Conservation (phyloP, 2,797 vertebrate genomes). For the Cheracebus regulus region DNA sequence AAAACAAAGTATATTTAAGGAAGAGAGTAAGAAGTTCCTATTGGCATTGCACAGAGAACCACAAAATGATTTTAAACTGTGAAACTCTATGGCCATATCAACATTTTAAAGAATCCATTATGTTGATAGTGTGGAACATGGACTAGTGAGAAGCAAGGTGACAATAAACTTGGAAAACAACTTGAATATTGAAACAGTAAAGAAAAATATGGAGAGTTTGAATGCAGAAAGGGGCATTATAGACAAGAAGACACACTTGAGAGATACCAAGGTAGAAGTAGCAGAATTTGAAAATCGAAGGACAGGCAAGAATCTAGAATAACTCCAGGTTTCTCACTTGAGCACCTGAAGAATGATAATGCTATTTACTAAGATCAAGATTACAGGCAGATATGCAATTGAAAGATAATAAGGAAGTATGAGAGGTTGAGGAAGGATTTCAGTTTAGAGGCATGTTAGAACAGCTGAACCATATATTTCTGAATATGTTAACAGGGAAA, state of each 20-base stretch:
- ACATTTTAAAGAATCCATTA: background rate
- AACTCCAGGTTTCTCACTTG: background rate
- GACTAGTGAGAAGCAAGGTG: background rate
- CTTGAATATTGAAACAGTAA: background rate
- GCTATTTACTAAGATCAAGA: background rate
- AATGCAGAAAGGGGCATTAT: background rate
- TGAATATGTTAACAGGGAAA: slow-evolving; percentile 27
- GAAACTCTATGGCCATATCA: background rate
- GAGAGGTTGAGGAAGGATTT: background rate
- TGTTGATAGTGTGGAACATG: background rate
- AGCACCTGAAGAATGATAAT: background rate
- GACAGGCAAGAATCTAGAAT: background rate
- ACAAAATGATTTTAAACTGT: background rate
- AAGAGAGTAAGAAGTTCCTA: background rate
- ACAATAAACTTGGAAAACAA: slow-evolving; percentile 21
- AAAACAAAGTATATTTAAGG: slow-evolving; percentile 22
- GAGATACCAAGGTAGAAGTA: background rate
- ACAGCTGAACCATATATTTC: background rate
- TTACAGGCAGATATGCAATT: background rate
- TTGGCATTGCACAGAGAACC: background rate
- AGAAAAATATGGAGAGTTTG: background rate
- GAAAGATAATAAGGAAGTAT: background rate
- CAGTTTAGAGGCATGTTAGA: background rate
- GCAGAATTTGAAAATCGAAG: background rate
- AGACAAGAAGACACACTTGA: background rate